These are phyloP conservation scores for Mirounga angustirostris DNA, from an alignment of 2,113 vertebrate genomes.

Conservation along the genomic window DNA sequence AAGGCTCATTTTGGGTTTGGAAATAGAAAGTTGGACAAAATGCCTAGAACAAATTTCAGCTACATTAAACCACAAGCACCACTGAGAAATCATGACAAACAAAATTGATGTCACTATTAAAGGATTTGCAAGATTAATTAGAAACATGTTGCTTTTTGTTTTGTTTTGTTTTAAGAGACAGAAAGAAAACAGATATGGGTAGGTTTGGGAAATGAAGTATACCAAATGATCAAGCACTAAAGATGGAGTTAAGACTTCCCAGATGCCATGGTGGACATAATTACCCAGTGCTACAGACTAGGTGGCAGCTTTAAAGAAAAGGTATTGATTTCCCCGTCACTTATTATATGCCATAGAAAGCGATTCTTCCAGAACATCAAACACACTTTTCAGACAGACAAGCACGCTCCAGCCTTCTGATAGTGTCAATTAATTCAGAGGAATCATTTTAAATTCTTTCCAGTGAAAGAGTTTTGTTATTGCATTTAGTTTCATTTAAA, in stretches of 20 bases:
- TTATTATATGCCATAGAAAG: neutral
- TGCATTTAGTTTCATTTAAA: constrained; percentile 83
- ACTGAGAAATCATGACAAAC: constrained; percentile 3
- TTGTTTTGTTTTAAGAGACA: neutral
- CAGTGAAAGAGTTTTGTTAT: constrained; percentile 71
- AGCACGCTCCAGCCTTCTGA: neutral
- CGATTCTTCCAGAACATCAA: constrained; percentile 64
- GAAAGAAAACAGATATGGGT: constrained; percentile 3
- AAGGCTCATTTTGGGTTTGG: neutral
- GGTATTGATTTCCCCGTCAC: constrained; percentile 46
- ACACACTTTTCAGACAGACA: constrained; percentile 16
- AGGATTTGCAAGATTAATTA: constrained; percentile 30
- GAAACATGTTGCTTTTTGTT: neutral
- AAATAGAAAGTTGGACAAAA: constrained; percentile 46
- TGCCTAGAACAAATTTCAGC: constrained; percentile 13
- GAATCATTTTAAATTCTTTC: constrained; percentile 76
- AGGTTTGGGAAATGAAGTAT: constrained; percentile 32
- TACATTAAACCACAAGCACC: neutral
- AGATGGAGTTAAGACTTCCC: neutral
- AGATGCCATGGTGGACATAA: neutral
- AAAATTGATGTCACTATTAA: constrained; percentile 21
- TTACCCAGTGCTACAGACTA: neutral
- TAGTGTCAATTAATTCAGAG: constrained; percentile 65
- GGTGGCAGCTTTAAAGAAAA: constrained; percentile 43
- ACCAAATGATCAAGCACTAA: constrained; percentile 48